phyloP scores from a whole-genome alignment of 1,140 invertebrate species.

The Brachionus manjavacas region DNA sequence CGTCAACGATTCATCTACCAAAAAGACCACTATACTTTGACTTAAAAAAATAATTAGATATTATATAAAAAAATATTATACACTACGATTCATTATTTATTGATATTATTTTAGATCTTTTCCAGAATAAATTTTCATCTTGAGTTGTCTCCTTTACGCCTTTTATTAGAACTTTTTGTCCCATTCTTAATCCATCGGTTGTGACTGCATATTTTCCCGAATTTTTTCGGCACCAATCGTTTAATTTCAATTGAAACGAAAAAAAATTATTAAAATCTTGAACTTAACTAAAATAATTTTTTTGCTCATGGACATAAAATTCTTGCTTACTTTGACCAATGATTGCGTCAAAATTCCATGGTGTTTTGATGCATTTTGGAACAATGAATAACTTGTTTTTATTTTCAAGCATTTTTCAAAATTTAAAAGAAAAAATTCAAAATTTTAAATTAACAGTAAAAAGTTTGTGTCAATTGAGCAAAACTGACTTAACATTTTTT shows the following conservation, averaged over 20 bases:
- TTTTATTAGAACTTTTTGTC: background rate
- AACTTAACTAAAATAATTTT: background rate
- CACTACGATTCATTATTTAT: background rate
- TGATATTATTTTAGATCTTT: background rate
- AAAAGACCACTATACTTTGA: background rate
- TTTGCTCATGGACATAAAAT: background rate
- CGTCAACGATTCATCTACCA: background rate
- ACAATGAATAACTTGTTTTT: background rate
- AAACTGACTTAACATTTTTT: background rate
- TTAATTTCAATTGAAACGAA: background rate
- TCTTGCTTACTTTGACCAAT: background rate
- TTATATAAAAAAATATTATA: background rate
- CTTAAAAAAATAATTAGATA: background rate
- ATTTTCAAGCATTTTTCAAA: background rate
- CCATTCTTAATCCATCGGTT: background rate
- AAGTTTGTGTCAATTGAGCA: background rate
- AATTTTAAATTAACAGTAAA: no score
- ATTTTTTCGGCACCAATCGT: background rate
- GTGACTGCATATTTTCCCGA: background rate
- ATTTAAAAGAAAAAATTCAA: background rate
- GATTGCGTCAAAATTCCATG: background rate
- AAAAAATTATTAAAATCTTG: constrained; percentile 11
- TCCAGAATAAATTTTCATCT: background rate
- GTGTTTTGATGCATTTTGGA: background rate
- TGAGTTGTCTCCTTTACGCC: background rate